Base-by-base conservation (phyloP, 2,888 invertebrate species). In the Callyntrura guangdongensis region DNA sequence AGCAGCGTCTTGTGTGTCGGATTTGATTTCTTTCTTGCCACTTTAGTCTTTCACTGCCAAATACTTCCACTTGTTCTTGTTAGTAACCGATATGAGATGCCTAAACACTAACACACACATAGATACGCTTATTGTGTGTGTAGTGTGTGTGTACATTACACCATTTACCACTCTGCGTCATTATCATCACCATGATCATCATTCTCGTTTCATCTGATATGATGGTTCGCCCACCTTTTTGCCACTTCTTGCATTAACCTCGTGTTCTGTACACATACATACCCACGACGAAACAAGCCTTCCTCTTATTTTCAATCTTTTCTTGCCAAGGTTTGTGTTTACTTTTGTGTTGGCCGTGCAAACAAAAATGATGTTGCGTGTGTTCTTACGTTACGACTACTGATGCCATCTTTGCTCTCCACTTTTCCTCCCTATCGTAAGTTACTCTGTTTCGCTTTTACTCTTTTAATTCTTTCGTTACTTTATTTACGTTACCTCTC, bases 11-110 rank as follows among this genome's bases (percentile, higher is more conserved):
- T 89, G 88, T 89, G 88, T 89, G 88, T 82, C 88, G 88, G 88
- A 88, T 69, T 88, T 88, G 81, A 88, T 88, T 82, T 88, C 88
- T 88, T 88, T 88, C 82, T 88, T 69, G 64, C 64, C 82, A 88
- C 82, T 82, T 82, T 88, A 53, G 36, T 8, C 74, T 25, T 53
- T 74, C 72, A 64, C 61, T 82, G 49, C 49, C 36, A 36, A 36
- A 36, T 77, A 47, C 64, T 61, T 45, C 47, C 27, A 22, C n/a
- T 49, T 53, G n/a, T 25, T 25, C n/a, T 49, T 53, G n/a, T 25
- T 25, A 17, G 11, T 74, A 79, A n/a, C 27, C 53, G 56, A 79
- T 81, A 59, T 81, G 45, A 79, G 9, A 25, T 74, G 72, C 56
- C 36, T 36, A 36, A 2, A 36, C 36, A 36, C 36, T 6, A 36